Conservation (phyloP, 1,140 invertebrate genomes). For the Drosophila erecta region DNA sequence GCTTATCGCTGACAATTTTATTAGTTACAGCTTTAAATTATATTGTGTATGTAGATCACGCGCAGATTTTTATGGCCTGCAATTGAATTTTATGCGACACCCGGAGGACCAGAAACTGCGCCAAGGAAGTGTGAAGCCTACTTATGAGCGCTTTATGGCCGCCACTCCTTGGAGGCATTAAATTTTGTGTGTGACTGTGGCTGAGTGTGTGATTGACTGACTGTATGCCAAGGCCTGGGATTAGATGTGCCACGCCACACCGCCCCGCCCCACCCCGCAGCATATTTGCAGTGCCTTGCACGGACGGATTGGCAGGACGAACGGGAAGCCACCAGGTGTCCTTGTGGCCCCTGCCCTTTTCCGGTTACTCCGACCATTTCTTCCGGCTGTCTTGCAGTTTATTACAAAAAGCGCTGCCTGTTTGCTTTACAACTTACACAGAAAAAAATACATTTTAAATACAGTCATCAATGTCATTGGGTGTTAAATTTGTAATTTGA, state of each 20-base stretch:
- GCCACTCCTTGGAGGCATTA: conserved; percentile 29
- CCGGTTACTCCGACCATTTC: conserved; percentile 4
- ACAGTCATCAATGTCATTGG: no score
- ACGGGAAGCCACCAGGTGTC: conserved; percentile 33
- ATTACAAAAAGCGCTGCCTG: conserved; percentile 53
- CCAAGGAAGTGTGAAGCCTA: conserved; percentile 41
- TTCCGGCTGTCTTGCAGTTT: conserved; percentile 44
- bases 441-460: not conserved
- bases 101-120: conserved; percentile 4
- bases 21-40: conserved; percentile 79
- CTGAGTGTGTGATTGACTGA: conserved; percentile 6
- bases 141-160: conserved; percentile 57
- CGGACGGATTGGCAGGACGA: conserved; percentile 14
- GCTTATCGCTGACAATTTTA: conserved; percentile 73
- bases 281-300: conserved; percentile 52
- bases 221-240: conserved; percentile 30
- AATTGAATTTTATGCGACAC: conserved; percentile 73
- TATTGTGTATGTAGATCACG: conserved; percentile 70
- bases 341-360: conserved; percentile 20
- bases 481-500: no score
- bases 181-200: conserved; percentile 9
- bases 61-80: conserved; percentile 70
- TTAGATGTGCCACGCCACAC: conserved; percentile 45
- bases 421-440: conserved; percentile 73
- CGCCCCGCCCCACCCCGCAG: not conserved